These are phyloP conservation scores for Castor canadensis DNA, from an alignment of 2,113 vertebrate genomes.

Conservation along the genomic window DNA sequence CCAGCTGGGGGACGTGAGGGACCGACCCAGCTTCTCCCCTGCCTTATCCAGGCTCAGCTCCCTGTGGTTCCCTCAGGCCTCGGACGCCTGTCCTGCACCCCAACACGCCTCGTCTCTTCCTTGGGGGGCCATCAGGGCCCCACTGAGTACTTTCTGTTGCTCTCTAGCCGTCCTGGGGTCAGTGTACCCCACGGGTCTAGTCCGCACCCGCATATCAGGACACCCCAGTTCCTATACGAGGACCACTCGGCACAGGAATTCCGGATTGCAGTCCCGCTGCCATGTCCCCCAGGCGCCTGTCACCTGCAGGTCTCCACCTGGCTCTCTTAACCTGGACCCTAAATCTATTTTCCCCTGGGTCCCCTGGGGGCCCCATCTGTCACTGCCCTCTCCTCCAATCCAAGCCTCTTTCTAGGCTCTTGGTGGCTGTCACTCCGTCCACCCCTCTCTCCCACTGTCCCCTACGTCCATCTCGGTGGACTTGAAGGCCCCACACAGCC, in stretches of 20 bases:
- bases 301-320: neutral
- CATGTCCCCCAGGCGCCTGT: neutral
- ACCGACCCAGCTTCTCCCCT: slow-evolving; percentile 5
- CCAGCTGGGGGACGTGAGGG: neutral
- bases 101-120: neutral
- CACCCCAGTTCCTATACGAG: neutral
- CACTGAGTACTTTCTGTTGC: neutral
- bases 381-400: neutral
- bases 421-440: neutral
- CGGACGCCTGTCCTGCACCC: neutral
- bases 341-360: neutral
- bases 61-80: neutral
- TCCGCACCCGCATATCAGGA: neutral
- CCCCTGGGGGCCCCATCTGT: neutral
- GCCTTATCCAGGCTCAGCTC: neutral
- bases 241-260: too few relatives aligned
- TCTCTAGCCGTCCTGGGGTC: neutral
- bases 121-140: neutral
- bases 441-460: neutral
- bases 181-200: too few relatives aligned
- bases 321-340: neutral
- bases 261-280: neutral
- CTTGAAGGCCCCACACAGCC: neutral
- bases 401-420: neutral
- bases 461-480: neutral